A percentile compares a stretch with the other conserved stretches of the same genome.
These are phyloP conservation scores for Tridacna gigas DNA, from an alignment of 2,888 invertebrate species.

Conservation along the genomic window DNA sequence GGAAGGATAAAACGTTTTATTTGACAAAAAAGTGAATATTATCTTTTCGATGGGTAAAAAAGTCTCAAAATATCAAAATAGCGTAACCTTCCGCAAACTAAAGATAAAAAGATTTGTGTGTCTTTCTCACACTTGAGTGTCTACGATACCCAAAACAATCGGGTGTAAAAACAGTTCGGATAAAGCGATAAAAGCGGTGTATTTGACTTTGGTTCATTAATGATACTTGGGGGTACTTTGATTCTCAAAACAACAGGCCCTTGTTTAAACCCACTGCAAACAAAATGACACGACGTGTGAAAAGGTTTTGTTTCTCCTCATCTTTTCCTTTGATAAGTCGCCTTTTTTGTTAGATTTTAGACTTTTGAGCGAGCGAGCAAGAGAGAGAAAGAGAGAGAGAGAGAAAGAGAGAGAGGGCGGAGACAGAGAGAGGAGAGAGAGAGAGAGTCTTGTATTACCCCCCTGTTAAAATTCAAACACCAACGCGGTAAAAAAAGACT, in stretches of 20 bases:
- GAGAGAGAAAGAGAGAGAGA: too few relatives aligned
- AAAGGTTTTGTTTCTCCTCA: neutral
- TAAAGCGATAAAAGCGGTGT: slow-evolving; percentile 25
- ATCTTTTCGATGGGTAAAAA: too few relatives aligned
- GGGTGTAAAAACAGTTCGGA: slow-evolving; percentile 4
- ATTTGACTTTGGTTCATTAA: slow-evolving; percentile 24
- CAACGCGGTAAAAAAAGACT: too few relatives aligned
- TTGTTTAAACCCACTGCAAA: neutral
- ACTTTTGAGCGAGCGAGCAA: too few relatives aligned
- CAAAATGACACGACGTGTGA: neutral
- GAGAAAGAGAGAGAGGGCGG: too few relatives aligned
- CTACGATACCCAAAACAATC: neutral
- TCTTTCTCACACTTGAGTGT: neutral
- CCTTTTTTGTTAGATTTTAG: too few relatives aligned
- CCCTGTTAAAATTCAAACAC: too few relatives aligned
- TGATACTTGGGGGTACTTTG: slow-evolving; percentile 7
- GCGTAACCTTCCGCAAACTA: neutral
- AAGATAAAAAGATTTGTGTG: neutral
- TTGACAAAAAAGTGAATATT: too few relatives aligned
- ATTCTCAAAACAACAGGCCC: slow-evolving; percentile 24
- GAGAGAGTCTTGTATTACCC: too few relatives aligned
- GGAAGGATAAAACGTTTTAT: too few relatives aligned
- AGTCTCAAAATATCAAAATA: neutral
- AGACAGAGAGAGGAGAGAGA: too few relatives aligned
- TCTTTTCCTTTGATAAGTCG: too few relatives aligned